Evolutionary conservation across 64 coral and sea anemone genomes (phyloP), one percentile per base, ranked within the genome.

Genomic region (Astreopora myriophthalma): DNA sequence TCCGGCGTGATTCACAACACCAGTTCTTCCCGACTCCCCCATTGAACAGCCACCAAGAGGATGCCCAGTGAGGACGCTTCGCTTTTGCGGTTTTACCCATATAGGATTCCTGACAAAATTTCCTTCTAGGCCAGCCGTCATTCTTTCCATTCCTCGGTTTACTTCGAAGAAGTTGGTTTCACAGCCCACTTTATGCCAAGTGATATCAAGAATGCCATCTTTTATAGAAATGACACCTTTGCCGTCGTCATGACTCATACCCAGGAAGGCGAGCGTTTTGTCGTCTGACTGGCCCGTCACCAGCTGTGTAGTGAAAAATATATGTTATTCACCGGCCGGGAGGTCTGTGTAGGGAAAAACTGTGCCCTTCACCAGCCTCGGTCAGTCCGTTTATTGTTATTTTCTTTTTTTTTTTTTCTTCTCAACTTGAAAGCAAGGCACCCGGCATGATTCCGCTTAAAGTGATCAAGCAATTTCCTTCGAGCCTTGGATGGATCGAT

Each of bases 41-140:
- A 93, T 93, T 1, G 71, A 39, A 25, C 91, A 93, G 49, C 91
- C 91, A 19, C 84, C 91, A 12, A 93, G 52, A 0, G 91, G 84
- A 60, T 93, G 91, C 0, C 64, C 84, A 12, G 60, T 69, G 40
- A 93, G 34, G 3, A 93, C 60, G 71, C 73, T 87, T 46, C 49
- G 49, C 3, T 64, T 85, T 8, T 80, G 28, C 9, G 71, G 6
- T 8, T 72, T 31, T 1, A 35, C 25, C 91, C 91, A 93, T 8
- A 69, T 34, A 7, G 91, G 91, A n/a, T 87, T 87, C 42, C 31
- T 79, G 3, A 93, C 20, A 93, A 71, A 93, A 0, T 26, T 71
- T 3, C 91, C 91, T 3, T 22, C 39, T 4, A 93, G 81, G 33
- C 73, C 69, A 33, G 13, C 40, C 3, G 73, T 49, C 6, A 71